phyloP scores from a whole-genome alignment of 2,888 invertebrate species.

The Pristionchus mayeri region DNA sequence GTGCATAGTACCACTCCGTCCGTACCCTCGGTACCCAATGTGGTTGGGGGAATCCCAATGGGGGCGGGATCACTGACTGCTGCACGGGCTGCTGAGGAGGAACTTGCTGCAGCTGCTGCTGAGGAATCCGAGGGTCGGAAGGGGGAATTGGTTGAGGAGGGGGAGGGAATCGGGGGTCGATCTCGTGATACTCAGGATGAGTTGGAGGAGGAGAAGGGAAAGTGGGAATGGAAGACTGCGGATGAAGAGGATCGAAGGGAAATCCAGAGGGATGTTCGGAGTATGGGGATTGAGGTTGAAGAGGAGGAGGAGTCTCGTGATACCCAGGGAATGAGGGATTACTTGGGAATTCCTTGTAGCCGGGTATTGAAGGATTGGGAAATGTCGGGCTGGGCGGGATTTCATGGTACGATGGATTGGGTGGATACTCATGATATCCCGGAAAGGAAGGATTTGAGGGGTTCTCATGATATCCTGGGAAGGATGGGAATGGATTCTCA shows the following conservation, averaged over 20 bases:
- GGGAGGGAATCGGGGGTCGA: neutral
- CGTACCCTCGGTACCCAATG: neutral
- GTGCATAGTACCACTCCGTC: constrained; percentile 36
- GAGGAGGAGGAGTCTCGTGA: neutral
- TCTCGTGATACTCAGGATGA: constrained; percentile 1
- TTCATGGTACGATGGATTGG: neutral
- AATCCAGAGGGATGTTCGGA: too few relatives aligned
- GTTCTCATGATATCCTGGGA: neutral
- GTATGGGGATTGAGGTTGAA: neutral
- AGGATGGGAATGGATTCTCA: neutral
- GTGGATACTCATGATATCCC: neutral
- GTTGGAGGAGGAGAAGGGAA: neutral
- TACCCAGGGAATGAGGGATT: constrained; percentile 6
- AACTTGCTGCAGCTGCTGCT: neutral
- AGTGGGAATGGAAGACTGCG: too few relatives aligned
- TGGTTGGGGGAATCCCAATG: constrained; percentile 11
- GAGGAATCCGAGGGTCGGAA: neutral
- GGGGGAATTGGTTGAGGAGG: too few relatives aligned
- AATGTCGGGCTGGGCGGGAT: too few relatives aligned
- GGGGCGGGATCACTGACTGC: neutral
- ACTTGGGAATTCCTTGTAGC: neutral
- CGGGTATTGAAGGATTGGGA: neutral
- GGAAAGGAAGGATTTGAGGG: neutral
- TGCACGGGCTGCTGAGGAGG: neutral
- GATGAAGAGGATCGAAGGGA: too few relatives aligned